A percentile compares a stretch with the other conserved stretches of the same genome.
Conservation (phyloP, 1,140 invertebrate species). For the Lucilia cuprina region DNA sequence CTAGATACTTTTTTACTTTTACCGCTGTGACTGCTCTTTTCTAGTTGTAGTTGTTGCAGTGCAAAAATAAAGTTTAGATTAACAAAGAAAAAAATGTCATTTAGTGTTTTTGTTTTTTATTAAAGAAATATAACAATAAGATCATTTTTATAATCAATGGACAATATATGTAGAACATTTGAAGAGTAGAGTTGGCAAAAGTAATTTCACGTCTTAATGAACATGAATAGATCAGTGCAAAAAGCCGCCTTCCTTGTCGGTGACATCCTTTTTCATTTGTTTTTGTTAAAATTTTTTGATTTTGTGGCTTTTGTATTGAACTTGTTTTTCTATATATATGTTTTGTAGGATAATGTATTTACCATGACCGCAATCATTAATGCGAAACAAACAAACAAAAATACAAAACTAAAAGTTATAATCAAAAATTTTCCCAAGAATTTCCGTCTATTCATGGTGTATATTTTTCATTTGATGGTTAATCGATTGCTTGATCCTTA, state of each 20-base stretch:
- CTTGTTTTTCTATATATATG: not conserved
- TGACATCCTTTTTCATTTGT: not conserved
- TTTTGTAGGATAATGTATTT: not conserved
- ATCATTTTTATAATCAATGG: conserved; percentile 44
- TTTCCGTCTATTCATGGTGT: no score
- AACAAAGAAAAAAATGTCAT: conserved; percentile 9
- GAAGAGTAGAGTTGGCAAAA: conserved; percentile 11
- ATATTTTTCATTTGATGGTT: not conserved
- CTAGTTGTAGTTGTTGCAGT: not conserved
- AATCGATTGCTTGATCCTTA: not conserved
- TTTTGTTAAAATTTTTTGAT: not conserved
- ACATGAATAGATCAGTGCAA: conserved; percentile 47
- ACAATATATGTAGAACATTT: conserved; percentile 7
- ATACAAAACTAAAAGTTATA: not conserved
- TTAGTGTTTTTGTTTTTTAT: not conserved
- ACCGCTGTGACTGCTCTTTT: conserved; percentile 19
- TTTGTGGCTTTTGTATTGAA: conserved; percentile 5
- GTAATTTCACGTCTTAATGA: conserved; percentile 63
- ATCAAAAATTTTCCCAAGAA: not conserved
- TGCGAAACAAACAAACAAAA: not conserved
- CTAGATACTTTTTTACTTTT: conserved; percentile 7
- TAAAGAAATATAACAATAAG: not conserved
- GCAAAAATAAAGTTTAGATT: not conserved
- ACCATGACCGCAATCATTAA: not conserved
- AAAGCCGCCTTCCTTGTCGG: not conserved